These are phyloP conservation scores for Plagiodera versicolora DNA, from an alignment of 2,888 invertebrate species.

Conservation along the genomic window DNA sequence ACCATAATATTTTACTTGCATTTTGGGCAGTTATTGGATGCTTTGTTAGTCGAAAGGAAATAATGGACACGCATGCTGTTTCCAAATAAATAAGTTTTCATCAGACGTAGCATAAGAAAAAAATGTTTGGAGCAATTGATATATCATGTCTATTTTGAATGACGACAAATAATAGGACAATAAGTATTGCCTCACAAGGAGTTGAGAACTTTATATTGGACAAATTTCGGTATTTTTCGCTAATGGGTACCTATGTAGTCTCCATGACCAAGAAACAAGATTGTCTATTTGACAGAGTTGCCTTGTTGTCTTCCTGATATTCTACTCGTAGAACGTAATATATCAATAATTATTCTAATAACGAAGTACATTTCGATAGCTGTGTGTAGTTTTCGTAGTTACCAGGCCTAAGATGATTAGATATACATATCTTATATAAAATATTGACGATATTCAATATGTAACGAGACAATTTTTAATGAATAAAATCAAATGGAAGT, in stretches of 20 bases:
- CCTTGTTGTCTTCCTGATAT: conserved; percentile 51
- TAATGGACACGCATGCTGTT: too few relatives aligned
- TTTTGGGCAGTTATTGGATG: too few relatives aligned
- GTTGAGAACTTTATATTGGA: not conserved
- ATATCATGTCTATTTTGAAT: too few relatives aligned
- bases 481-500: conserved; percentile 39
- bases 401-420: conserved; percentile 35
- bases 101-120: too few relatives aligned
- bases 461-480: conserved; percentile 33
- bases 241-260: not conserved
- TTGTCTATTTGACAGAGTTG: conserved; percentile 40
- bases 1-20: too few relatives aligned
- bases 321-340: conserved; percentile 23
- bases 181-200: too few relatives aligned
- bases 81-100: too few relatives aligned
- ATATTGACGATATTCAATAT: conserved; percentile 15
- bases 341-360: conserved; percentile 23
- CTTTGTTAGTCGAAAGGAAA: too few relatives aligned
- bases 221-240: not conserved
- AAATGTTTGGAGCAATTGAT: too few relatives aligned
- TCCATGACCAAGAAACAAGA: conserved; percentile 20
- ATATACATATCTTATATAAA: conserved; percentile 36
- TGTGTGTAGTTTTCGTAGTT: conserved; percentile 36
- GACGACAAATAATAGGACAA: too few relatives aligned
- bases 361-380: conserved; percentile 20